Percentiles rank a stretch among this genome's conserved stretches.
These are phyloP conservation scores for Xerus inauris DNA, from an alignment of 2,113 vertebrate genomes.

Conservation along the genomic window DNA sequence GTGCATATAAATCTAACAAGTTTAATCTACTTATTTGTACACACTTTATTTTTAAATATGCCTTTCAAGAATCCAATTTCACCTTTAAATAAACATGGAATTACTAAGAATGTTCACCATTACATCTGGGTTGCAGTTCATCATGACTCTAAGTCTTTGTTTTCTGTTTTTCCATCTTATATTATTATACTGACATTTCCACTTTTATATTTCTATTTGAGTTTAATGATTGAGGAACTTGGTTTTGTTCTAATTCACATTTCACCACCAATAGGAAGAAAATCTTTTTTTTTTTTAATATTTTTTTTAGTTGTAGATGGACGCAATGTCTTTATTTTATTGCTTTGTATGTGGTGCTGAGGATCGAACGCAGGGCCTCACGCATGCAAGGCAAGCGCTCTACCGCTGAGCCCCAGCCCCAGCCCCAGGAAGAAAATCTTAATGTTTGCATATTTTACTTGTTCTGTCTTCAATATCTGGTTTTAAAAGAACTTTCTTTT, in stretches of 20 bases:
- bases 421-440: no score
- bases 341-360: no score
- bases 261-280: not conserved
- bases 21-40: not conserved
- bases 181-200: conserved; percentile 5
- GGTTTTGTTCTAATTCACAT: conserved; percentile 45
- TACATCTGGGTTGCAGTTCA: conserved; percentile 9
- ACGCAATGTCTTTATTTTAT: no score
- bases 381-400: no score
- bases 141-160: not conserved
- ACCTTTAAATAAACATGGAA: conserved; percentile 40
- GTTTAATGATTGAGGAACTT: not conserved
- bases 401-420: no score
- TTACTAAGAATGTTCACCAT: conserved; percentile 23
- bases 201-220: conserved; percentile 27
- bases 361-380: no score
- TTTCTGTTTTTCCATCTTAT: conserved; percentile 29
- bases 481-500: conserved; percentile 46
- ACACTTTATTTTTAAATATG: conserved; percentile 36
- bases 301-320: no score
- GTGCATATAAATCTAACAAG: conserved; percentile 14
- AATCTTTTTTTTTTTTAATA: no score
- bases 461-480: conserved; percentile 38
- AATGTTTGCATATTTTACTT: conserved; percentile 35
- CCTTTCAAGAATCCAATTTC: conserved; percentile 36